Evolutionary conservation across 2,113 vertebrate species (phyloP).

Genomic region (Megaceryle maxima): DNA sequence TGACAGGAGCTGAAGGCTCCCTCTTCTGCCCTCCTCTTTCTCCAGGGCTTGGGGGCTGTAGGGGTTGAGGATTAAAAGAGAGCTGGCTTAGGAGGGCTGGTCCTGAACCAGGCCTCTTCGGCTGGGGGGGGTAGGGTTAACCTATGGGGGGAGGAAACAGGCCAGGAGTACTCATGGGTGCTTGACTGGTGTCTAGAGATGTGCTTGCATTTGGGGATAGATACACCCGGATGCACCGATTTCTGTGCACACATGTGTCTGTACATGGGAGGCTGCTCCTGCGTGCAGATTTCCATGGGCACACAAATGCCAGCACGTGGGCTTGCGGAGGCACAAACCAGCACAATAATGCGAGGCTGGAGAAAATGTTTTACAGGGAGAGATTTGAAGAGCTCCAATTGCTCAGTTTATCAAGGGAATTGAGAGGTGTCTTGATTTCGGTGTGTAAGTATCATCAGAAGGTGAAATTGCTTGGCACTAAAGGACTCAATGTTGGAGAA

Average conservation of each 20-base stretch:
- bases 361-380: background rate
- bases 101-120: background rate
- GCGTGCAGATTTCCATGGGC: background rate
- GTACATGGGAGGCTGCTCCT: background rate
- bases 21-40: background rate
- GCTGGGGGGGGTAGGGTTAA: background rate
- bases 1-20: accelerated
- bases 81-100: background rate
- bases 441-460: background rate
- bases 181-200: background rate
- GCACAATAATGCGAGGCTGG: background rate
- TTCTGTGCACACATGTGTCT: background rate
- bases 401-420: background rate
- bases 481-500: background rate
- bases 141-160: background rate
- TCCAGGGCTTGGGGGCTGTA: background rate
- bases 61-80: background rate
- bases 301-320: background rate
- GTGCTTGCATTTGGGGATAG: background rate
- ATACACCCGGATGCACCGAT: accelerated
- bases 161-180: background rate
- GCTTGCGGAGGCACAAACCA: background rate
- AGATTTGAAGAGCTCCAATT: background rate
- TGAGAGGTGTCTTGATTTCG: background rate
- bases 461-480: background rate